These are phyloP conservation scores for Meiosimyza platycephala DNA, from an alignment of 2,888 invertebrate species.

Conservation along the genomic window DNA sequence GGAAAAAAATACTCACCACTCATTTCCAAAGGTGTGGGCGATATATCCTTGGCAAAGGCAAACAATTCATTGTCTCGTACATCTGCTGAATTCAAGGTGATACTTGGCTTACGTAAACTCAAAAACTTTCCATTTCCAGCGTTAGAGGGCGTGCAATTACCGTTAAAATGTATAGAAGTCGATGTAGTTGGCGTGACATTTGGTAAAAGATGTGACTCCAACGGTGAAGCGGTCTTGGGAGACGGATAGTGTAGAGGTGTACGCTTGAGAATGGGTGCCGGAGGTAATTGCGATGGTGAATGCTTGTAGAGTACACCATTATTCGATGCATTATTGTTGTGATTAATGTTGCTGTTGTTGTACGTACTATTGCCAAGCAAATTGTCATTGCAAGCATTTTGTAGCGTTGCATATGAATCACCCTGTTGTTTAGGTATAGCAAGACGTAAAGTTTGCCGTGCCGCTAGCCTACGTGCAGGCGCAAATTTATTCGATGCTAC, in stretches of 20 bases:
- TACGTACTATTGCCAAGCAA: slow-evolving; percentile 20
- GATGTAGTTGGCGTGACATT: slow-evolving; percentile 49
- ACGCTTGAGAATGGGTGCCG: slow-evolving; percentile 58
- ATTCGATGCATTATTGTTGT: too few species aligned
- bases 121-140: slow-evolving; percentile 52
- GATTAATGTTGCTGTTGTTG: not conserved
- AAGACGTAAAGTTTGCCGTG: slow-evolving; percentile 64
- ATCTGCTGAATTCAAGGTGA: slow-evolving; percentile 63
- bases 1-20: slow-evolving; percentile 52
- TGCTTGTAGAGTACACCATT: slow-evolving; percentile 43
- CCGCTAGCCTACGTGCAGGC: slow-evolving; percentile 67
- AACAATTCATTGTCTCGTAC: slow-evolving; percentile 63
- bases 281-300: slow-evolving; percentile 61
- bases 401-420: slow-evolving; percentile 47
- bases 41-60: slow-evolving; percentile 62
- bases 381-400: slow-evolving; percentile 40
- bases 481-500: slow-evolving; percentile 60
- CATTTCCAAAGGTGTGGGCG: slow-evolving; percentile 56
- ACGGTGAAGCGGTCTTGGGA: slow-evolving; percentile 58
- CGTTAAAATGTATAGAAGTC: slow-evolving; percentile 5
- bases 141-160: slow-evolving; percentile 33
- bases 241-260: slow-evolving; percentile 15
- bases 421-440: slow-evolving; percentile 65
- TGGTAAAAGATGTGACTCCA: slow-evolving; percentile 59
- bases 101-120: slow-evolving; percentile 59